Conservation (phyloP, 1,140 invertebrate genomes). For the Anastatus disparis region DNA sequence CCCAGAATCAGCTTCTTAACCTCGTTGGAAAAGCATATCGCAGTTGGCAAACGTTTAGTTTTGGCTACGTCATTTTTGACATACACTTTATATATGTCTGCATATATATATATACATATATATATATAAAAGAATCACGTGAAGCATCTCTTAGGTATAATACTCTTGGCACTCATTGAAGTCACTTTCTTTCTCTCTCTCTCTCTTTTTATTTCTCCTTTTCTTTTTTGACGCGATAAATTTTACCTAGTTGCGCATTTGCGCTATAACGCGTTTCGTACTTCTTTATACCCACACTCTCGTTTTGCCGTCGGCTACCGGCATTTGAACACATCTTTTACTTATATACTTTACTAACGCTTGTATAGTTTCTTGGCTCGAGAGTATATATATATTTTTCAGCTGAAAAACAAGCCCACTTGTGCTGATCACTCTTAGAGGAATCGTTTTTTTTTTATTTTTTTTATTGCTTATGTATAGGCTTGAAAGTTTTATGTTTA, state of each 20-base stretch:
- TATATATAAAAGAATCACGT: too few relatives aligned
- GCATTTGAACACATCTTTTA: background rate
- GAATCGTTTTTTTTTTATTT: background rate
- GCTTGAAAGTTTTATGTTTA: too few relatives aligned
- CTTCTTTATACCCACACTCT: background rate
- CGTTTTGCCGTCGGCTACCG: too few relatives aligned
- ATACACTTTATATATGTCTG: too few relatives aligned
- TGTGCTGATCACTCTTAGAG: background rate
- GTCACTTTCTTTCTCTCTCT: too few relatives aligned
- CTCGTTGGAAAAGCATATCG: constrained; percentile 14
- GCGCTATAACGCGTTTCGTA: too few relatives aligned
- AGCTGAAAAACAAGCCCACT: constrained; percentile 6
- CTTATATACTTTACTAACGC: too few relatives aligned
- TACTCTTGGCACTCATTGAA: too few relatives aligned
- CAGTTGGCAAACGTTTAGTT: constrained; percentile 21
- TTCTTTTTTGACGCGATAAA: constrained; percentile 16
- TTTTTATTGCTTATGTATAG: too few relatives aligned
- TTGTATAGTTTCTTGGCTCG: too few relatives aligned
- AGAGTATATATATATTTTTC: constrained; percentile 17
- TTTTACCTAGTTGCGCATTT: constrained; percentile 30
- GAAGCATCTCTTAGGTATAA: too few relatives aligned
- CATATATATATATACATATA: too few relatives aligned
- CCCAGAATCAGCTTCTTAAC: constrained; percentile 15
- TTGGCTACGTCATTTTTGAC: constrained; percentile 18
- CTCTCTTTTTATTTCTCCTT: background rate